Conservation (phyloP, 1,140 invertebrate genomes). For the Temnothorax nylanderi region DNA sequence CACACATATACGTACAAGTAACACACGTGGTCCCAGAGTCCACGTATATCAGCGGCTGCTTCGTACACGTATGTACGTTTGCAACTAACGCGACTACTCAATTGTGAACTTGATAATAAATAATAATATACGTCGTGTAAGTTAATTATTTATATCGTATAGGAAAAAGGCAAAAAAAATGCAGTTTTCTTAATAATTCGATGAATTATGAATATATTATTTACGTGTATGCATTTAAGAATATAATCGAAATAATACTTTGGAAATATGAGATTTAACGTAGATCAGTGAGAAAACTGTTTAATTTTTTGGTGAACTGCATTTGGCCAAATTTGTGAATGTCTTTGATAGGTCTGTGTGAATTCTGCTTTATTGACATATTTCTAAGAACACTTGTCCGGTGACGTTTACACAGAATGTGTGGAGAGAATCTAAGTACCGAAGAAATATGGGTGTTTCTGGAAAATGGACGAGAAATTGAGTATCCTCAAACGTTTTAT, state of each 20-base stretch:
- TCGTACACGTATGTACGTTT: slow-evolving; percentile 43
- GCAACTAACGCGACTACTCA: slow-evolving; percentile 63
- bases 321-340: background rate
- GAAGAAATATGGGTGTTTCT: slow-evolving; percentile 53
- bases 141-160: slow-evolving; percentile 38
- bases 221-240: slow-evolving; percentile 27
- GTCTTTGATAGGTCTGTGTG: background rate
- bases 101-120: slow-evolving; percentile 75
- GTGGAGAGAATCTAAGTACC: background rate
- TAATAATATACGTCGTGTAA: slow-evolving; percentile 49
- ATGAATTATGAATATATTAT: slow-evolving; percentile 19
- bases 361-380: slow-evolving; percentile 10
- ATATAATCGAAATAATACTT: slow-evolving; percentile 14
- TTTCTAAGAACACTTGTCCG: background rate
- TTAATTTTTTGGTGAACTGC: background rate
- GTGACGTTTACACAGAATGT: background rate
- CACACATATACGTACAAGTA: slow-evolving; percentile 21
- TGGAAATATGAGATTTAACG: background rate
- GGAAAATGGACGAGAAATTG: slow-evolving; percentile 45
- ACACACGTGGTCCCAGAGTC: slow-evolving; percentile 31
- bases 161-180: background rate
- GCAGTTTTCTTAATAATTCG: slow-evolving; percentile 40
- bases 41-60: slow-evolving; percentile 51
- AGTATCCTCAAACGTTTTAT: background rate
- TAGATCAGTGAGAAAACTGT: background rate